Conservation (phyloP, 2,797 vertebrate species). For the Mus spretus region DNA sequence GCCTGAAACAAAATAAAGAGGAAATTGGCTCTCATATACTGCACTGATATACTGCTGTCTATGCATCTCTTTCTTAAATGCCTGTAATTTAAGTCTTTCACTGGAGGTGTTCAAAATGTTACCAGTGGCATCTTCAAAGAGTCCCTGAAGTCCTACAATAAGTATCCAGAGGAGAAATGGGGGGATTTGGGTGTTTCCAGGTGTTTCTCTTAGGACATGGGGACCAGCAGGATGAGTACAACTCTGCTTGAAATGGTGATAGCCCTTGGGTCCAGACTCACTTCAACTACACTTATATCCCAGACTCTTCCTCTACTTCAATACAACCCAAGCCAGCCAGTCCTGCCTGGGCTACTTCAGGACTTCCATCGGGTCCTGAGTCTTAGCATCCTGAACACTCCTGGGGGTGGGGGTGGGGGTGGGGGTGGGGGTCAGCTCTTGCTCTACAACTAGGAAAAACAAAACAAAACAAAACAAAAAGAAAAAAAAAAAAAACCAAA, state of each 20-base stretch:
- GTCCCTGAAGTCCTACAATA: slow-evolving; percentile 37
- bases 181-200: background rate
- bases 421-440: background rate
- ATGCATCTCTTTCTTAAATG: background rate
- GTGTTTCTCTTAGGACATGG: background rate
- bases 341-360: background rate
- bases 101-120: slow-evolving; percentile 11
- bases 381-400: background rate
- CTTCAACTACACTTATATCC: background rate
- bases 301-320: background rate
- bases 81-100: background rate
- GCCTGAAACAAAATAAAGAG: slow-evolving; percentile 89
- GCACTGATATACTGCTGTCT: background rate
- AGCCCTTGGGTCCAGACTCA: background rate
- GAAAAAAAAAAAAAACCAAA: background rate
- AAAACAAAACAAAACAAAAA: background rate
- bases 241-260: background rate
- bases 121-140: slow-evolving; percentile 27
- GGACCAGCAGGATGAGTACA: background rate
- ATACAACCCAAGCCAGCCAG: background rate
- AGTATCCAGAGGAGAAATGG: background rate
- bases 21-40: background rate
- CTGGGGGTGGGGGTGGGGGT: too few species aligned
- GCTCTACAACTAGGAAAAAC: slow-evolving; percentile 24
- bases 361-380: background rate